Evolutionary conservation across 2,888 invertebrate species (phyloP), one percentile per base, ranked within the genome.

Genomic region (Stenodema calcarata): DNA sequence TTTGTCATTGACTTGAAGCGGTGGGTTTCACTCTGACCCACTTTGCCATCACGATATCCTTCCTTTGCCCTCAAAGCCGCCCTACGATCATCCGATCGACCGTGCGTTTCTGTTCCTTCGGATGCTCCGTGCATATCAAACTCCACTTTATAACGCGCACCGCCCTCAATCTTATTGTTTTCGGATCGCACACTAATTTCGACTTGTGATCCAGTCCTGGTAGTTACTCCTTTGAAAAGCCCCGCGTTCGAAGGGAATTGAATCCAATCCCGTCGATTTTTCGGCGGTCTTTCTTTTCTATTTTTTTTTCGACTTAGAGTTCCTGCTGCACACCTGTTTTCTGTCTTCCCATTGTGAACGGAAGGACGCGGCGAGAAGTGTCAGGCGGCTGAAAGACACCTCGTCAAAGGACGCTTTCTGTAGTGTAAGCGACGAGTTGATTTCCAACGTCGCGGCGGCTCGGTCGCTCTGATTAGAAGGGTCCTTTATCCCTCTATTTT

Each of bases 401-500:
- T n/a, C 54, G n/a, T 54, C 62, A 62, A 62, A 62, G 62, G 62
- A 62, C 23, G 11, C 1, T 62, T 23, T 2, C 1, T 18, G 54
- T 7, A 62, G 23, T 62, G 23, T 18, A 62, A 28, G n/a, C 35
- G 35, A 30, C 11, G 35, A 41, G 35, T 73, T 30, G 73, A 73
- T 73, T 73, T 73, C 73, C 73, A 28, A 23, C 62, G 62, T 62
- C 62, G 7, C 54, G 18, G 7, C 54, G 73, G 70, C 70, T 11
- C 28, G 16, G 44, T 27, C 11, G 78, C 78, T 78, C 78, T 78
- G 78, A 78, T 78, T 78, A 78, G 78, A 78, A 78, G 78, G 78
- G 78, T 35, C 35, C 7, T 7, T 35, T 12, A n/a, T 27, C 27
- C 27, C 78, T 9, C 41, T 42, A 18, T 78, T 44, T n/a, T 78